Base-by-base conservation (phyloP, 2,888 invertebrate genomes). In the Heliconius sara region DNA sequence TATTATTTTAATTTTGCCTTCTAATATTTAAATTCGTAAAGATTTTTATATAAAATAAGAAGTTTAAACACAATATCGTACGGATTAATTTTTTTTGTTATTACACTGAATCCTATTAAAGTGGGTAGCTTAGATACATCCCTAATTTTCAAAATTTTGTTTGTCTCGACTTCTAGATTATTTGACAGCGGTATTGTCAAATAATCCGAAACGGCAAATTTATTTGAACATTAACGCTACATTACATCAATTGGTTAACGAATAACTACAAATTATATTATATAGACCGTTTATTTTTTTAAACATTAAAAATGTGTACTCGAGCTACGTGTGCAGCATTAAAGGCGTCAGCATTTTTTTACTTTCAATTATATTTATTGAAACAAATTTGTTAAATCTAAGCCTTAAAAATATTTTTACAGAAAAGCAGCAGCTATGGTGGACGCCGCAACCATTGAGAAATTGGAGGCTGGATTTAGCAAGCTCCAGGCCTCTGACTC, bases 391-490 rank as follows among this genome's bases (percentile, higher is more conserved):
- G 12, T 22, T 6, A 43, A 70, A 34, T 27, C 70, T 74, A 47
- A 34, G 57, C 47, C 71, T 34, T 71, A 47, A 25, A 82, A 79
- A 81, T 84, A 78, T 85, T 85, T 86, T 96, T 96, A 81, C 95
- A 97, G 97, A 93, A 97, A 96, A 95, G 96, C 96, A 95, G 96
- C 96, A 96, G 95, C 96, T 93, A 98, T 98, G 98, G 98, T 98
- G 96, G 98, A 99, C 96, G 97, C 98, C 91, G 98, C 97, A 94
- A 97, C 97, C 91, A 95, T 98, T 91, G 97, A 98, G 93, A 99
- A 98, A 96, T 96, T 99, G 95, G 98, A 99, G 95, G 97, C 97
- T 93, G 98, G 98, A 89, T 98, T 96, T 96, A 96, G 97, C 96
- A 98, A 98, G 96, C 96, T 99, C 89, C 96, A 96, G 88, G 97